Evolutionary conservation across 2,113 vertebrate species (phyloP), one percentile per base, ranked within the genome.

Genomic region (Capreolus pygargus): DNA sequence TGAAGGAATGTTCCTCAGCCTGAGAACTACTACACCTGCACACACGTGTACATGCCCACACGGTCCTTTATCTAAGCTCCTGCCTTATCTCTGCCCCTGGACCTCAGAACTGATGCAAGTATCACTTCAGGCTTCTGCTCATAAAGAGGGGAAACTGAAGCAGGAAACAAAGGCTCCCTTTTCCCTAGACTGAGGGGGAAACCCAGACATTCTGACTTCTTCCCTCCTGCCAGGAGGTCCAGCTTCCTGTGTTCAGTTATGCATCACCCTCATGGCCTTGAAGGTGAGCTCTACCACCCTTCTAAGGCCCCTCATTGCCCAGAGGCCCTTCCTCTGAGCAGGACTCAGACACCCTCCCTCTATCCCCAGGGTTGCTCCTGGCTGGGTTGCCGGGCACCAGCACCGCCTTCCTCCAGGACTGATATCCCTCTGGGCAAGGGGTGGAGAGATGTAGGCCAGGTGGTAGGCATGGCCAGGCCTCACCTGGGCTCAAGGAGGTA

Each of bases 361-460:
- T 16, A 36, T 74, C 92, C 88, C 82, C 25, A 57, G 81, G 30
- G 91, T 57, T 67, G 60, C 47, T 52, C 30, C 47, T 14, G 33
- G 8, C 86, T 84, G 60, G 60, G 97, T 98, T 98, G 91, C 95
- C 52, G 36, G 79, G 96, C 79, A 89, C 78, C 52, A 47, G 33
- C n/a, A 8, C 25, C 5, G 85, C 67, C 82, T 91, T 94, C 67
- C 94, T 97, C 92, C 39, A 58, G 95, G 87, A 60, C 78, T 83
- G 55, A 6, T 58, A 23, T 79, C 81, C 92, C 90, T 12, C 55
- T 55, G 28, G 33, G 86, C 78, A 58, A 86, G 85, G 61, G 27
- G 15, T 43, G 19, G 58, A 60, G 89, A 82, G 43, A 52, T 43
- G 30, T 64, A 60, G 39, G 57, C 54, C 61, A 93, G 91, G 54